Conservation (phyloP, 2,888 invertebrate genomes). For the Lithosia quadra region DNA sequence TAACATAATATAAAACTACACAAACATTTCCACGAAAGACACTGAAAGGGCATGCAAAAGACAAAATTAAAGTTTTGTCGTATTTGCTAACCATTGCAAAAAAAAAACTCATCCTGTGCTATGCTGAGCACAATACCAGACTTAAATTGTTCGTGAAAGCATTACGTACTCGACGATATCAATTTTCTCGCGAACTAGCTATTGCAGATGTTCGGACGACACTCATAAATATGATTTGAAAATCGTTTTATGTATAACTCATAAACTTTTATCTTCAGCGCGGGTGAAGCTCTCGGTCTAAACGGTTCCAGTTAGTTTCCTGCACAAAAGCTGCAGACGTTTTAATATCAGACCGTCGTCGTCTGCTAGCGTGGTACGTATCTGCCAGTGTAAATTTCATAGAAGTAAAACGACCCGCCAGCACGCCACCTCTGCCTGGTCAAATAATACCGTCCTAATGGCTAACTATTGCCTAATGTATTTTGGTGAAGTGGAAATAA, state of each 20-base stretch:
- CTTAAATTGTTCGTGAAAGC: slow-evolving; percentile 85
- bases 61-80: slow-evolving; percentile 76
- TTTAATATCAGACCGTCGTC: slow-evolving; percentile 79
- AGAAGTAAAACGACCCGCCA: slow-evolving; percentile 73
- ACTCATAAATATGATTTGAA: slow-evolving; percentile 86
- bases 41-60: slow-evolving; percentile 63
- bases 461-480: slow-evolving; percentile 85
- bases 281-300: slow-evolving; percentile 71
- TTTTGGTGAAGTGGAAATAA: slow-evolving; percentile 80
- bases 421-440: slow-evolving; percentile 83
- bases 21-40: slow-evolving; percentile 68
- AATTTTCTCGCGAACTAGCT: slow-evolving; percentile 83
- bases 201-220: slow-evolving; percentile 81
- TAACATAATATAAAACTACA: slow-evolving; percentile 40
- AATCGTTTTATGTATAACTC: slow-evolving; percentile 86
- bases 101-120: slow-evolving; percentile 72
- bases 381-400: slow-evolving; percentile 81
- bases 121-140: slow-evolving; percentile 78
- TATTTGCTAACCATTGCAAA: slow-evolving; percentile 77
- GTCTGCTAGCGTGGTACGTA: slow-evolving; percentile 73
- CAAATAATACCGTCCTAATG: slow-evolving; percentile 83
- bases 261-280: slow-evolving; percentile 84
- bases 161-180: slow-evolving; percentile 84
- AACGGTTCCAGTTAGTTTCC: slow-evolving; percentile 80
- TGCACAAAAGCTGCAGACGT: slow-evolving; percentile 83